Conservation (phyloP, 2,797 vertebrate species). For the Enteromius radiatus region DNA sequence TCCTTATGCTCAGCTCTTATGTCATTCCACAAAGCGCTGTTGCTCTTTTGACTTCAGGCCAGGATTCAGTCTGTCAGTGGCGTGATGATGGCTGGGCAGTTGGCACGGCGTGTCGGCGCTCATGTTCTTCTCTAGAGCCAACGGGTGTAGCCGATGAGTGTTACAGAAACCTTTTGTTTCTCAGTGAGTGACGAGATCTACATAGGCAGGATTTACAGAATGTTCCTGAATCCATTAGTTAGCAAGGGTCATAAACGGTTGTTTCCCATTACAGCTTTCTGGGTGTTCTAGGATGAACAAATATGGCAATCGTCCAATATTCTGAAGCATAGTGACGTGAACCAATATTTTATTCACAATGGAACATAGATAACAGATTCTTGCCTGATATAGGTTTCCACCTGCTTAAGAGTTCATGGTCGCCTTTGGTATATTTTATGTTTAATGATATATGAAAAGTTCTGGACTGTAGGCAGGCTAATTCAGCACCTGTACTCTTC, state of each 20-base stretch:
- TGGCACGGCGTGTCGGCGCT: slow-evolving; percentile 49
- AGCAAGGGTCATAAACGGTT: slow-evolving; percentile 50
- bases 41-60: slow-evolving; percentile 33
- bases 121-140: slow-evolving; percentile 46
- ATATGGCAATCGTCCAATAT: slow-evolving; percentile 1
- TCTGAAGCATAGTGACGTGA: not conserved
- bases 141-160: slow-evolving; percentile 62
- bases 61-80: slow-evolving; percentile 42
- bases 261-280: slow-evolving; percentile 14
- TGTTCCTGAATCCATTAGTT: slow-evolving; percentile 15
- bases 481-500: too few relatives aligned
- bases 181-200: slow-evolving; percentile 55
- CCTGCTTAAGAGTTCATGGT: too few relatives aligned
- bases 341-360: too few relatives aligned
- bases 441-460: too few relatives aligned
- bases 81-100: slow-evolving; percentile 46
- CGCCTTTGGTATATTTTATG: too few relatives aligned
- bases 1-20: slow-evolving; percentile 11
- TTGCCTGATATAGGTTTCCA: too few relatives aligned
- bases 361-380: too few relatives aligned
- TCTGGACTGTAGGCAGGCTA: too few relatives aligned
- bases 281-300: slow-evolving; percentile 22
- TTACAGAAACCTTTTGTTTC: slow-evolving; percentile 65
- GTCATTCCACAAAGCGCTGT: slow-evolving; percentile 5
- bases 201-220: slow-evolving; percentile 29